phyloP scores from a whole-genome alignment of 2,113 vertebrate genomes.

The Pelobates fuscus region DNA sequence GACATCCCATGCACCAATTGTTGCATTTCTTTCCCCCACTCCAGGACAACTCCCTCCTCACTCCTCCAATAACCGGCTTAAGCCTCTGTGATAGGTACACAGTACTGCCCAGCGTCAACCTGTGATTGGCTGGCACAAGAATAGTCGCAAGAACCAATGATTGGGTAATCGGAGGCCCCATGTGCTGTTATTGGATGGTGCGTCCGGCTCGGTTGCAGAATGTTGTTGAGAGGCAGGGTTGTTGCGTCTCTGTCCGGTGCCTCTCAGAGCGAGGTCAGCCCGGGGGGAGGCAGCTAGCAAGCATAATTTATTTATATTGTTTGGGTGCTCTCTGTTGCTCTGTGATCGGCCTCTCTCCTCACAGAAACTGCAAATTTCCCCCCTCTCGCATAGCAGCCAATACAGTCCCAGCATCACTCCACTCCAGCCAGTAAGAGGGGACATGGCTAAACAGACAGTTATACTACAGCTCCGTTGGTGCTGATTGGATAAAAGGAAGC shows the following conservation, averaged over 20 bases:
- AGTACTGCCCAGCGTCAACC: slow-evolving; percentile 35
- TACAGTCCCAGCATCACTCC: neutral
- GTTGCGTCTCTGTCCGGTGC: slow-evolving; percentile 22
- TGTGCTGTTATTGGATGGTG: slow-evolving; percentile 17
- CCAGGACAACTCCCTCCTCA: slow-evolving; percentile 18
- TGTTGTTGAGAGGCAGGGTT: slow-evolving; percentile 36
- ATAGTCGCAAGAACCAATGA: neutral
- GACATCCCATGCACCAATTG: slow-evolving; percentile 23
- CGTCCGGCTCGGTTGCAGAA: neutral
- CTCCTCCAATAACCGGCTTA: slow-evolving; percentile 17
- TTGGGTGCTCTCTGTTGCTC: slow-evolving; percentile 33
- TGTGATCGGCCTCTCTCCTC: neutral
- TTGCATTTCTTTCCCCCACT: slow-evolving; percentile 23
- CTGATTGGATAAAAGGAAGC: slow-evolving; percentile 30
- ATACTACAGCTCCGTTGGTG: slow-evolving; percentile 14
- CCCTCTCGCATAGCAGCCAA: slow-evolving; percentile 7
- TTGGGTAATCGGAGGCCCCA: slow-evolving; percentile 3
- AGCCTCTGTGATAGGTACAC: slow-evolving; percentile 11
- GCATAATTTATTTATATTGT: slow-evolving; percentile 48
- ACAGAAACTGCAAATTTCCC: slow-evolving; percentile 35
- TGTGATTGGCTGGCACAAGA: slow-evolving; percentile 14
- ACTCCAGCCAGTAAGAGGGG: slow-evolving; percentile 27
- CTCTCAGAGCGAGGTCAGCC: slow-evolving; percentile 31
- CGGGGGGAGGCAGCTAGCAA: slow-evolving; percentile 27
- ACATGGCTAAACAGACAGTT: slow-evolving; percentile 12